Percentiles rank a stretch among this genome's conserved stretches.
Evolutionary conservation across 1,140 invertebrate genomes (phyloP).

Genomic region (Drosophila quadrilineata): DNA sequence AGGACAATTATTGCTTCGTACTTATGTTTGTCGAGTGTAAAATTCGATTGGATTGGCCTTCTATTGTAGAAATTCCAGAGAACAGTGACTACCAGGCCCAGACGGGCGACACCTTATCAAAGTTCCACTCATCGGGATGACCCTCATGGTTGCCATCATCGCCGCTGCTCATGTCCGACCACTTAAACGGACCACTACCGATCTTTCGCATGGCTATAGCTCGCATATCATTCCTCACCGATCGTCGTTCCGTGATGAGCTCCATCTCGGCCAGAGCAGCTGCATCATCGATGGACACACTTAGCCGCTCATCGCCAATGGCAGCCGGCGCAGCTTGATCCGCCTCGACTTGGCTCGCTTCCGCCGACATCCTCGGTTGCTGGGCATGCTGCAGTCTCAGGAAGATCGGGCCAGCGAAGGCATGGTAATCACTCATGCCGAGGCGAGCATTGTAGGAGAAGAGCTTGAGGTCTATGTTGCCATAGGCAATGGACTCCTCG

Average conservation of each 20-base stretch:
- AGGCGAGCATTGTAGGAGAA: slow-evolving; percentile 74
- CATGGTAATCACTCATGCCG: slow-evolving; percentile 73
- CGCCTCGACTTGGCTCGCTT: slow-evolving; percentile 3
- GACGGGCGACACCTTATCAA: slow-evolving; percentile 83
- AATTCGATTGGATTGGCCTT: slow-evolving; percentile 29
- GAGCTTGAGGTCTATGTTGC: slow-evolving; percentile 79
- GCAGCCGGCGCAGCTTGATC: slow-evolving; percentile 27
- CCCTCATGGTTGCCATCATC: slow-evolving; percentile 84
- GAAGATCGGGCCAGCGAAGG: slow-evolving; percentile 78
- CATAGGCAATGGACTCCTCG: slow-evolving; percentile 76
- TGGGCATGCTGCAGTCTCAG: slow-evolving; percentile 66
- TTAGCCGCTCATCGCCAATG: slow-evolving; percentile 61
- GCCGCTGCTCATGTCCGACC: slow-evolving; percentile 85
- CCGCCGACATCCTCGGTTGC: slow-evolving; percentile 32
- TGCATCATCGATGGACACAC: slow-evolving; percentile 65
- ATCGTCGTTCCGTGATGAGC: slow-evolving; percentile 65
- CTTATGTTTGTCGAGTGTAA: slow-evolving; percentile 24
- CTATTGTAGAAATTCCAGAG: slow-evolving; percentile 11
- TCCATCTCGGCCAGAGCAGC: slow-evolving; percentile 64
- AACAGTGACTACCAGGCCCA: slow-evolving; percentile 82
- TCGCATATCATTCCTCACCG: slow-evolving; percentile 73
- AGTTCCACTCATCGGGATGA: slow-evolving; percentile 89
- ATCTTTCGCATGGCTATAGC: slow-evolving; percentile 66
- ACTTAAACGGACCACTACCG: slow-evolving; percentile 85
- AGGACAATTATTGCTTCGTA: slow-evolving; percentile 38